Conservation (phyloP, 2,797 vertebrate species). For the Clarias fuscus region DNA sequence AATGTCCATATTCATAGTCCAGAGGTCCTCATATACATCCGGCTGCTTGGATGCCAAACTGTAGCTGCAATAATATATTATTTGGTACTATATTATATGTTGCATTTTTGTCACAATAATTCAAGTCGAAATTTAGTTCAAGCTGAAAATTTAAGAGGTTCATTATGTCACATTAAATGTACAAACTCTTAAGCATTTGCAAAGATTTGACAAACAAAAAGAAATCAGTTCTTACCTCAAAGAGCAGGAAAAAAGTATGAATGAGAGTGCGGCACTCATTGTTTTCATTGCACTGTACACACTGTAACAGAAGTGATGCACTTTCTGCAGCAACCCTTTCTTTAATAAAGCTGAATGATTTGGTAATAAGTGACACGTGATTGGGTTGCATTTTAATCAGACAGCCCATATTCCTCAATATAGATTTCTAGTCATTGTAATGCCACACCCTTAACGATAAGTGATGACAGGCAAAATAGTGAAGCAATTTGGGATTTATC, state of each 20-base stretch:
- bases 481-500: neutral
- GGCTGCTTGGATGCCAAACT: conserved; percentile 3
- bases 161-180: neutral
- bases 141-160: neutral
- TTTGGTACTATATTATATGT: neutral
- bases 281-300: neutral
- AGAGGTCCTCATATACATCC: conserved; percentile 51
- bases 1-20: conserved; percentile 39
- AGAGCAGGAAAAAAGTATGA: neutral
- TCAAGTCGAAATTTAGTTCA: neutral
- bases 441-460: neutral
- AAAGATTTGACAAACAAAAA: neutral
- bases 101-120: neutral
- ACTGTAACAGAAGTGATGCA: neutral
- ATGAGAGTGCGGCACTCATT: neutral
- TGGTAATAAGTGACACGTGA: neutral
- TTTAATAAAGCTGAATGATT: conserved; percentile 1
- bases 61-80: conserved; percentile 42
- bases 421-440: conserved; percentile 5
- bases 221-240: conserved; percentile 15
- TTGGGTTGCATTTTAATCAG: neutral
- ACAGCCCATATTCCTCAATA: neutral
- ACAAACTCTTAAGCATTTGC: neutral
- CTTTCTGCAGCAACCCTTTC: neutral
- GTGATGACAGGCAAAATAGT: neutral